Evolutionary conservation across 2,888 invertebrate species (phyloP).

Genomic region (Chorisops tibialis): DNA sequence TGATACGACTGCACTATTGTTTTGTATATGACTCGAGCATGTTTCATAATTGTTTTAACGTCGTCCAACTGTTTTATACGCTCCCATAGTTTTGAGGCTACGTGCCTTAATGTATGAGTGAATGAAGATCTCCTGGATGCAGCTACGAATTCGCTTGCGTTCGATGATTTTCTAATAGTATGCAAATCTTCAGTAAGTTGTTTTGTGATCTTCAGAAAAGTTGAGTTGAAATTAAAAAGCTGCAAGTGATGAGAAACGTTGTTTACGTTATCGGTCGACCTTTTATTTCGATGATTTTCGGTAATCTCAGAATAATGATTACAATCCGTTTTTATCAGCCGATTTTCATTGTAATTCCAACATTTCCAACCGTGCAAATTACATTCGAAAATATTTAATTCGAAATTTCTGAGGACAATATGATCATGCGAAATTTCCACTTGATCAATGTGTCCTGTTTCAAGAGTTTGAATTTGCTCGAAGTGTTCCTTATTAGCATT

Average conservation of each 20-base stretch:
- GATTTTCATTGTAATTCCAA: conserved; percentile 40
- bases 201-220: background rate
- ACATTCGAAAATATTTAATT: conserved; percentile 37
- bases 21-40: conserved; percentile 1
- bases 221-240: background rate
- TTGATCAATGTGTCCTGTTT: conserved; percentile 54
- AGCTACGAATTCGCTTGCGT: background rate
- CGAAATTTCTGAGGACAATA: conserved; percentile 44
- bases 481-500: conserved; percentile 41
- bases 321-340: conserved; percentile 42
- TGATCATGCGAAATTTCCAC: conserved; percentile 39
- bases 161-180: background rate
- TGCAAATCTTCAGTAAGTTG: background rate
- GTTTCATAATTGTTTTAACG: conserved; percentile 7
- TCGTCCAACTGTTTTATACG: conserved; percentile 5
- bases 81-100: conserved; percentile 5
- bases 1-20: background rate
- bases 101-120: conserved; percentile 4
- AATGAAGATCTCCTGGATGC: conserved; percentile 14
- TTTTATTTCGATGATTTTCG: conserved; percentile 40
- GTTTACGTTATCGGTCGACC: conserved; percentile 43
- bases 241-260: conserved; percentile 35
- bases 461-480: conserved; percentile 39
- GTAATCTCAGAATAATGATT: conserved; percentile 35
- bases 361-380: conserved; percentile 36